phyloP scores from a whole-genome alignment of 2,113 vertebrate genomes.

The Fulmarus glacialis region DNA sequence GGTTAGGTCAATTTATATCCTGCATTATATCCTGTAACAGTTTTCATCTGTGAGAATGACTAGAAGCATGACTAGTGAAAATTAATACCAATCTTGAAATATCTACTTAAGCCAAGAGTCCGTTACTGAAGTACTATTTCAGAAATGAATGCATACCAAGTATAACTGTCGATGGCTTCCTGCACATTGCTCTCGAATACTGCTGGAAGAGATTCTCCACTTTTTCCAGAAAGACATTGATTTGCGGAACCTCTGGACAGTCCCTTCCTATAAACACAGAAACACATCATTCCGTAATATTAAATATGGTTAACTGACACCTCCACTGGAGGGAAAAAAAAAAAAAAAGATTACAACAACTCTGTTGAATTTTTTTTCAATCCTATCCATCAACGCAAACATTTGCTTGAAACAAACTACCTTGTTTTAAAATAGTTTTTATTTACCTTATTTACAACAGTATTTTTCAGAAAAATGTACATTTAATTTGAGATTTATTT shows the following conservation, averaged over 20 bases:
- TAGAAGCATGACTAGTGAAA: background rate
- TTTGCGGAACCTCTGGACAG: conserved; percentile 45
- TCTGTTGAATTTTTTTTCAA: background rate
- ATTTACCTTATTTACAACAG: background rate
- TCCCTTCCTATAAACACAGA: conserved; percentile 67
- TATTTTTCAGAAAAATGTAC: background rate
- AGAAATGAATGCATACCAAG: conserved; percentile 61
- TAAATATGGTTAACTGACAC: background rate
- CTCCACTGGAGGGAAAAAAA: too few relatives aligned
- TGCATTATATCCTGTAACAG: background rate
- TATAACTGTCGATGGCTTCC: conserved; percentile 67
- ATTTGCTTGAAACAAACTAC: background rate
- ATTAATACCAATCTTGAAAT: background rate
- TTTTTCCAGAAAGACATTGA: conserved; percentile 35
- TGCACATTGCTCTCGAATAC: conserved; percentile 68
- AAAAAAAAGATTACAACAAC: background rate
- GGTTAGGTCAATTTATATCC: background rate
- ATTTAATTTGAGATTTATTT: background rate
- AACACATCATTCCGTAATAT: background rate
- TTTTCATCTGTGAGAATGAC: background rate
- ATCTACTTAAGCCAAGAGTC: background rate
- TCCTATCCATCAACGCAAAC: background rate
- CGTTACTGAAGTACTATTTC: background rate
- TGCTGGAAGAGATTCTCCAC: conserved; percentile 46
- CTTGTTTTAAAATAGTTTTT: background rate